Evolutionary conservation across 2,113 vertebrate genomes (phyloP), one percentile per base, ranked within the genome.

Genomic region (Oreochromis spilurus): DNA sequence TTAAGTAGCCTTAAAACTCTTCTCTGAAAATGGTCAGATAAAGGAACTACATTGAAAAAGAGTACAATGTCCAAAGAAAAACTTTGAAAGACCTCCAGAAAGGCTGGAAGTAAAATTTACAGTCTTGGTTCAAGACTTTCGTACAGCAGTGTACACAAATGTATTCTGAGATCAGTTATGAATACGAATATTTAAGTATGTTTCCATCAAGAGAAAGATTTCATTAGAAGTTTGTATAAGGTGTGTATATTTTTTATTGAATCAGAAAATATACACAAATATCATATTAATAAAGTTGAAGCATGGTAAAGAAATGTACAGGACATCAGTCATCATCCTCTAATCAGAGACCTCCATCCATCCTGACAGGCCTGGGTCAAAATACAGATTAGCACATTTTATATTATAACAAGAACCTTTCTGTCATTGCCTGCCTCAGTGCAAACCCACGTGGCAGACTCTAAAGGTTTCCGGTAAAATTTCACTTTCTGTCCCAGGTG

Each of bases 251-350:
- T 91, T 88, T 95, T 96, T 95, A 96, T 94, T 96, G 94, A 93
- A 90, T 94, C 92, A 90, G 94, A 95, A 95, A 96, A 95, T 96
- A 95, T 96, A 95, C 94, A 95, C 95, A 95, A 94, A 92, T 95
- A 93, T 95, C 87, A 93, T 93, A 92, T 92, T 95, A 93, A 93
- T 95, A 95, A 95, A 95, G 89, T 91, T 83, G 86, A 95, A 94
- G 91, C 93, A 91, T 93, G 93, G 92, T 92, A 90, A 91, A 94
- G 94, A 95, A 95, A 95, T 94, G 93, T 93, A 95, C 94, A 95
- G 92, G 90, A 94, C 94, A 91, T 93, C 91, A 94, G 83, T 87
- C 81, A 79, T 86, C 55, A 77, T 77, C 24, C 53, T 60, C 14
- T 31, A 62, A 45, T 80, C 82, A 16, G 60, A 84, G 89, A 60